These are phyloP conservation scores for Drosophila quinaria DNA, from an alignment of 2,888 invertebrate species.

Conservation along the genomic window DNA sequence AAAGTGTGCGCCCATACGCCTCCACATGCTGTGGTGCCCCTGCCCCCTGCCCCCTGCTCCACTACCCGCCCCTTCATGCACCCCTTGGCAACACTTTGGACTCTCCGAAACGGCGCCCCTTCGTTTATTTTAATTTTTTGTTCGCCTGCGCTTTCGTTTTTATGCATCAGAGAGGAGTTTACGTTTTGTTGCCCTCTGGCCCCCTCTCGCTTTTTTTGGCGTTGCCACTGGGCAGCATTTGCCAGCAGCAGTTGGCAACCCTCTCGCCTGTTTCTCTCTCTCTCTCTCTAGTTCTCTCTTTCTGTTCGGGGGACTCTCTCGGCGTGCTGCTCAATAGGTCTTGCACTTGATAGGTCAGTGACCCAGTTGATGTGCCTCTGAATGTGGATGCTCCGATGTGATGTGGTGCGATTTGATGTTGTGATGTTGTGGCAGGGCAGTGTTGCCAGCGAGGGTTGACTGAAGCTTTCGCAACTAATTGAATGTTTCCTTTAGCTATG, in stretches of 20 bases:
- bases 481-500: conserved; percentile 38
- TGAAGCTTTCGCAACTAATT: conserved; percentile 43
- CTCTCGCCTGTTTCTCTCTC: conserved; percentile 42
- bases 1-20: conserved; percentile 79
- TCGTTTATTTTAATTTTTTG: conserved; percentile 81
- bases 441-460: conserved; percentile 51
- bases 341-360: conserved; percentile 85
- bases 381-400: conserved; percentile 31
- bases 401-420: conserved; percentile 28
- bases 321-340: conserved; percentile 77
- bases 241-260: conserved; percentile 50
- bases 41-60: not conserved
- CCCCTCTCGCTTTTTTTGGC: conserved; percentile 22
- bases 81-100: conserved; percentile 52
- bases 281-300: conserved; percentile 5
- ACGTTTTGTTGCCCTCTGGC: conserved; percentile 31
- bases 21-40: conserved; percentile 34
- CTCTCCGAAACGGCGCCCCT: conserved; percentile 37
- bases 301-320: conserved; percentile 34
- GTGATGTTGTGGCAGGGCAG: conserved; percentile 68
- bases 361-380: conserved; percentile 74
- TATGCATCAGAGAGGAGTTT: conserved; percentile 50
- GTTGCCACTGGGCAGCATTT: conserved; percentile 52
- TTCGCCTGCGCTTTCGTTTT: conserved; percentile 78
- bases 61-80: not conserved